Conservation (phyloP, 2,797 vertebrate species). For the Prunella strophiata region DNA sequence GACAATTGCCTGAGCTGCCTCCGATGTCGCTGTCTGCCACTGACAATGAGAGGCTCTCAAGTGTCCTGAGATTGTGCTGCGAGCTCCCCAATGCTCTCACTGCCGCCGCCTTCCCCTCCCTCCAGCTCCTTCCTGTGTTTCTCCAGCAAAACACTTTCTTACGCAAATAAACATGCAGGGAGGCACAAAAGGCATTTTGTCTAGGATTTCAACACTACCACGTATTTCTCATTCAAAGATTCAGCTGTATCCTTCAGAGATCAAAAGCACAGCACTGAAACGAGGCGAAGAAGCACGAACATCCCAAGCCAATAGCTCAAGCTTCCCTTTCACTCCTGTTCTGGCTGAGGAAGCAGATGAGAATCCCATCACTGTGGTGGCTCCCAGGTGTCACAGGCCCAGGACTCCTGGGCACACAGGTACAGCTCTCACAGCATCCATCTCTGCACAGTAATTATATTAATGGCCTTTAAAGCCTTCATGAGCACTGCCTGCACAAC, state of each 20-base stretch:
- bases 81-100: background rate
- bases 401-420: background rate
- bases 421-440: background rate
- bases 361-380: background rate
- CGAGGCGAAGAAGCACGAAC: background rate
- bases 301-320: background rate
- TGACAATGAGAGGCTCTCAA: constrained; percentile 38
- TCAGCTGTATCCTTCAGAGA: constrained; percentile 33
- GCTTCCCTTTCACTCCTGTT: background rate
- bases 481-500: background rate
- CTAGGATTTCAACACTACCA: constrained; percentile 13
- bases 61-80: constrained; percentile 9
- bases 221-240: constrained; percentile 31
- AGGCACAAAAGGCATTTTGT: constrained; percentile 51
- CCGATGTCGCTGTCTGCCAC: background rate
- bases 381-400: background rate
- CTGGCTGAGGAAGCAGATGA: background rate
- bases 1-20: constrained; percentile 31
- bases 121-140: constrained; percentile 6
- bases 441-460: background rate
- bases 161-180: constrained; percentile 49
- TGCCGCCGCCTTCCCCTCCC: constrained; percentile 6
- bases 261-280: background rate
- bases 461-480: background rate
- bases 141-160: constrained; percentile 37